Evolutionary conservation across 2,888 invertebrate species (phyloP).

Genomic region (Mythimna pallens): DNA sequence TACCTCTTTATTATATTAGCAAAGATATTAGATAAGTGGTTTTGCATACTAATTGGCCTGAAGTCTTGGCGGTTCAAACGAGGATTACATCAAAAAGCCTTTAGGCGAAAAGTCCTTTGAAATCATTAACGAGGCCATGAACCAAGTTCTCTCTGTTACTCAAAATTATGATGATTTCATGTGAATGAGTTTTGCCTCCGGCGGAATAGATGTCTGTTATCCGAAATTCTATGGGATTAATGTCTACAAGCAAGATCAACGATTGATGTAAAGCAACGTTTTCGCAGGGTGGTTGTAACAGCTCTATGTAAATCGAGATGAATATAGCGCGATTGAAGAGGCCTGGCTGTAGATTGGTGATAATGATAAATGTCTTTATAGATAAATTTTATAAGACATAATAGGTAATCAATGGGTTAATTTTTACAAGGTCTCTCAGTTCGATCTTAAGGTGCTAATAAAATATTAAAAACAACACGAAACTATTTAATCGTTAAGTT

Average conservation of each 20-base stretch:
- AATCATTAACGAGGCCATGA: background rate
- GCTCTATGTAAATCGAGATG: background rate
- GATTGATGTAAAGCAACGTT: background rate
- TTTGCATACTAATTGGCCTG: background rate
- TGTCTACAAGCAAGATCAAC: background rate
- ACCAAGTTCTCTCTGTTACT: conserved; percentile 5
- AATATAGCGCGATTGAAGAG: background rate
- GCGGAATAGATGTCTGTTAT: background rate
- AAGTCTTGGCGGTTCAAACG: background rate
- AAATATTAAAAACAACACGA: too few relatives aligned
- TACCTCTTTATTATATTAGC: too few relatives aligned
- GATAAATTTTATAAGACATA: background rate
- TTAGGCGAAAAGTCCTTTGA: background rate
- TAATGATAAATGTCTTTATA: background rate
- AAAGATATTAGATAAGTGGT: background rate
- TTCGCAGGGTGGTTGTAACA: background rate
- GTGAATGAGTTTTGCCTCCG: conserved; percentile 4
- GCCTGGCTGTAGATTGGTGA: background rate
- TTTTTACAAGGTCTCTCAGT: too few relatives aligned
- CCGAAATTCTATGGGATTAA: background rate
- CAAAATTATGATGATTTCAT: background rate
- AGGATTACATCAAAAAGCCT: background rate
- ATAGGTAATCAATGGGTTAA: too few relatives aligned
- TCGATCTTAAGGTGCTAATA: too few relatives aligned
- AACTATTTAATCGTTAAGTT: too few relatives aligned